Evolutionary conservation across 2,888 invertebrate species (phyloP).

Genomic region (Lasioglossum vierecki): DNA sequence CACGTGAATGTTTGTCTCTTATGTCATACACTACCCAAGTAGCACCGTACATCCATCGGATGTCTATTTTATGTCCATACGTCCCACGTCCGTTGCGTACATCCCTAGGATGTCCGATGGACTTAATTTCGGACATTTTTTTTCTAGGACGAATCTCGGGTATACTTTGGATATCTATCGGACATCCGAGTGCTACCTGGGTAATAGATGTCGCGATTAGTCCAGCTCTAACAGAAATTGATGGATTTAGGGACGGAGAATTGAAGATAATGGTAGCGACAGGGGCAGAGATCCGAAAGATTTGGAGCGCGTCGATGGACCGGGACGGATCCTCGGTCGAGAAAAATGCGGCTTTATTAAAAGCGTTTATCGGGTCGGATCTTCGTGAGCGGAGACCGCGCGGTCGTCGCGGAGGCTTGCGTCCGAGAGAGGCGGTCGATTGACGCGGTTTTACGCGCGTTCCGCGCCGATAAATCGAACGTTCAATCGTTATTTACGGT

Average conservation of each 20-base stretch:
- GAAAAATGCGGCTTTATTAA: not conserved
- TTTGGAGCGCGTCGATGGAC: not conserved
- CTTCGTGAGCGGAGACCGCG: not conserved
- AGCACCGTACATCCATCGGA: too few species aligned
- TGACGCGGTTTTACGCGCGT: conserved; percentile 32
- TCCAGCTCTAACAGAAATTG: not conserved
- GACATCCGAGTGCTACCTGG: too few species aligned
- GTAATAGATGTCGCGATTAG: too few species aligned
- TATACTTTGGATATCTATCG: too few species aligned
- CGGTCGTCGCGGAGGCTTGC: conserved; percentile 29
- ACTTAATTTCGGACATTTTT: too few species aligned
- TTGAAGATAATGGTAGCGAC: not conserved
- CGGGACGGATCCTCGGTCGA: not conserved
- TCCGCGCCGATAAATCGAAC: conserved; percentile 74
- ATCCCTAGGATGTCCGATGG: too few species aligned
- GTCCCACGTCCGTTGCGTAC: too few species aligned
- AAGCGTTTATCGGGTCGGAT: not conserved
- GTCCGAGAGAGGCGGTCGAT: not conserved
- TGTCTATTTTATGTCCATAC: too few species aligned
- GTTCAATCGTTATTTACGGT: conserved; percentile 77
- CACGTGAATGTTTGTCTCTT: too few species aligned
- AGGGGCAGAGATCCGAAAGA: not conserved
- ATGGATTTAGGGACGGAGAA: not conserved
- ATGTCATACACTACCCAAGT: too few species aligned
- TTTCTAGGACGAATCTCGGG: too few species aligned